Base-by-base conservation (phyloP, 2,797 vertebrate species). In the Agapornis canus region DNA sequence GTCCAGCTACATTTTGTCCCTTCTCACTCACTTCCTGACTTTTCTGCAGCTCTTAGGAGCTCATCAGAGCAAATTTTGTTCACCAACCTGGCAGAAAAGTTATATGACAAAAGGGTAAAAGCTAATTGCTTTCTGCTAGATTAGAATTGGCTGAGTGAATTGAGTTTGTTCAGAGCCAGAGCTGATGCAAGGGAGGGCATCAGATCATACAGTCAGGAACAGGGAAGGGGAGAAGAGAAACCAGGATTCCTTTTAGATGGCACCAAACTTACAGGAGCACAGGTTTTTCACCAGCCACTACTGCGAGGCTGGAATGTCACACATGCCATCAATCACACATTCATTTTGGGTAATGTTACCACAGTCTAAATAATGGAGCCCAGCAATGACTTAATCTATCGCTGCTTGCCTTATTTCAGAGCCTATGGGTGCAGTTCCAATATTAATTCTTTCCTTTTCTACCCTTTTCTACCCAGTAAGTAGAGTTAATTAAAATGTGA, bases 401-500 rank as follows among this genome's bases (percentile, higher is more conserved):
- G n/a, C 4, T 1, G 56, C 57, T 48, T 78, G 49, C 39, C 45
- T 79, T 37, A n/a, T 51, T 78, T 86, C 61, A 73, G 43, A 90
- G 56, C 31, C 60, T 54, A 31, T 16, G 48, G 43, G 37, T 82
- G 23, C 29, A 37, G 63, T 57, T 71, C 72, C 54, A 32, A 37
- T 83, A 91, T 43, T 40, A 85, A 70, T 90, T 63, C 60, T 70
- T 80, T 68, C 35, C 35, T 83, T 73, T 88, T 56, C 29, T 73
- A 78, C 25, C 35, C 35, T 83, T 73, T 88, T 56, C 29, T 73
- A 78, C 25, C 15, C 83, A 83, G 68, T 56, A 81, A 86, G 18
- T 15, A 82, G 43, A 86, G 40, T 85, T 91, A 89, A 94, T 95
- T 92, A 77, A 70, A 90, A 56, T 43, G 76, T 90, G 72, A 94